These are phyloP conservation scores for Leptobrachium ailaonicum DNA, from an alignment of 2,113 vertebrate species.

Conservation along the genomic window DNA sequence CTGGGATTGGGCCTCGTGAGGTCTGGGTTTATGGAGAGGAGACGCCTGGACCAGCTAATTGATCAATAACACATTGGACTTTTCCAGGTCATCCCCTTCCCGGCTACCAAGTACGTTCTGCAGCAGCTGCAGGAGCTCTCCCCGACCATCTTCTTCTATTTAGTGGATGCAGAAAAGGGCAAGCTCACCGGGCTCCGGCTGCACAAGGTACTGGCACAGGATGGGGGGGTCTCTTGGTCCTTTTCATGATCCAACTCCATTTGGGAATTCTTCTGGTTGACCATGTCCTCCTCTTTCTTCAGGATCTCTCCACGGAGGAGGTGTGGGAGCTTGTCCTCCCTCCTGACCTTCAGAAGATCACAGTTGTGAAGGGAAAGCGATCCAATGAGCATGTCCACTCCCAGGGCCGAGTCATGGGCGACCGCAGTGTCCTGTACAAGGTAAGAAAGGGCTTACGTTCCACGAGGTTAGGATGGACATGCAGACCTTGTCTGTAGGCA, in stretches of 20 bases:
- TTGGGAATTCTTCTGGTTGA: background rate
- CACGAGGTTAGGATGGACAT: too few species aligned
- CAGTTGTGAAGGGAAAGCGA: constrained; percentile 87
- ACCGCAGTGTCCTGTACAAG: constrained; percentile 98
- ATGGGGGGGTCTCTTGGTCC: background rate
- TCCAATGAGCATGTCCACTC: constrained; percentile 94
- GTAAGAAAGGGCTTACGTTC: constrained; percentile 54
- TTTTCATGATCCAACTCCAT: background rate
- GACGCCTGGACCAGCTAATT: too few species aligned
- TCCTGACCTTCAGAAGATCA: constrained; percentile 83
- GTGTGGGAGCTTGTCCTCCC: constrained; percentile 90
- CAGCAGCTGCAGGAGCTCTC: constrained; percentile 89
- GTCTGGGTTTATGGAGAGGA: too few species aligned
- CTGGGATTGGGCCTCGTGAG: too few species aligned
- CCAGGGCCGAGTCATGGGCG: constrained; percentile 96
- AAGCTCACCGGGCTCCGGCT: constrained; percentile 85
- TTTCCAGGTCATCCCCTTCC: constrained; percentile 87
- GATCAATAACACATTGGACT: background rate
- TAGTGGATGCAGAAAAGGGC: constrained; percentile 84
- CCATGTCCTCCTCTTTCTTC: background rate
- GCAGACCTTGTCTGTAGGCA: too few species aligned
- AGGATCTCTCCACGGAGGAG: constrained; percentile 89
- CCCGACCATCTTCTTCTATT: constrained; percentile 87
- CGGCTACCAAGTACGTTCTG: constrained; percentile 88
- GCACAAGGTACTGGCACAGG: constrained; percentile 70